phyloP scores from a whole-genome alignment of 2,888 invertebrate genomes.

The Masnerella sp. region DNA sequence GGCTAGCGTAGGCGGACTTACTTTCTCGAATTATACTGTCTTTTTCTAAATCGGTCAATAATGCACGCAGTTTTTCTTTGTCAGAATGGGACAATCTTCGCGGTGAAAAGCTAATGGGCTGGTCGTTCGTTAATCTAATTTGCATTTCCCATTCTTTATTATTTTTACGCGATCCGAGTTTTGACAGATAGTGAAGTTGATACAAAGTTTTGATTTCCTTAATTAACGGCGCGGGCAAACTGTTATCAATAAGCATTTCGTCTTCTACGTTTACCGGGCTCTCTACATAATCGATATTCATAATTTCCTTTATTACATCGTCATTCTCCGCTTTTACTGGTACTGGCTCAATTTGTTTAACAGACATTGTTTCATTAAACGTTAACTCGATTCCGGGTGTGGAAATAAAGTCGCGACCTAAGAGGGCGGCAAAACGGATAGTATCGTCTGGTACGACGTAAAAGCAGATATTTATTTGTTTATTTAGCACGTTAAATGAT shows the following conservation, averaged over 20 bases:
- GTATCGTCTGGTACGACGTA: constrained; percentile 20
- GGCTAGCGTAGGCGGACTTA: constrained; percentile 63
- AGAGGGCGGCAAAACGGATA: constrained; percentile 15
- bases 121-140: constrained; percentile 18
- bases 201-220: not conserved
- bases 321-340: not conserved
- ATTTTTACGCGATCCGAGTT: not conserved
- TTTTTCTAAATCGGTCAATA: constrained; percentile 29
- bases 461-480: constrained; percentile 3
- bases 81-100: constrained; percentile 46
- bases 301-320: constrained; percentile 5
- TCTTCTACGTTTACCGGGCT: constrained; percentile 2
- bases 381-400: not conserved
- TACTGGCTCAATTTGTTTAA: not conserved
- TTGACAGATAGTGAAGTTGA: not conserved
- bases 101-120: constrained; percentile 40
- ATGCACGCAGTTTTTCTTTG: constrained; percentile 29
- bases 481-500: not conserved
- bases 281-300: constrained; percentile 16
- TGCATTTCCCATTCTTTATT: constrained; percentile 12
- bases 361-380: not conserved
- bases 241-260: not conserved
- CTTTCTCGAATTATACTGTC: constrained; percentile 44
- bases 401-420: constrained; percentile 21
- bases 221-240: not conserved